Evolutionary conservation across 1,140 invertebrate genomes (phyloP), one percentile per base, ranked within the genome.

Genomic region (Andricus grossulariae): DNA sequence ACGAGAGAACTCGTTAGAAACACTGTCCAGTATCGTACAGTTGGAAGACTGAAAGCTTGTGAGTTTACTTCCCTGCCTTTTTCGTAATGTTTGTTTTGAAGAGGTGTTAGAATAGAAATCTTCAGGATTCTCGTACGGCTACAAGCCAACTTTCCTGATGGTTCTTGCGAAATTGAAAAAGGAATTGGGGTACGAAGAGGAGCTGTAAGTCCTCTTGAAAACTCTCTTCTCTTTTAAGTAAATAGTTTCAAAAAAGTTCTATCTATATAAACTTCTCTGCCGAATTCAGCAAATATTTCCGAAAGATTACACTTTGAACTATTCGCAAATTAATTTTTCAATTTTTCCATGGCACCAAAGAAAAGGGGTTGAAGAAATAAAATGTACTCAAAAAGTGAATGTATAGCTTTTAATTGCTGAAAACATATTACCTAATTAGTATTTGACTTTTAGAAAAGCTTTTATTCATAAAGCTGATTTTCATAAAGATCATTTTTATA

Each of bases 51-150:
- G 55, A 57, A 66, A 66, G 60, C 60, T 66, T 66, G 39, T 21
- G 60, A 66, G 60, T 66, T 66, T 66, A 66, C 60, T 66, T 66
- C 60, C 13, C 25, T 66, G 60, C 60, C 60, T 66, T 66, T 66
- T 66, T 66, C 60, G 60, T 66, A 66, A 66, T 66, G 60, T 66
- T 66, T 66, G 25, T 66, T 66, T 66, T 66, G 60, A 66, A 66
- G 60, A 66, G 60, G 60, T 66, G 60, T 66, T 66, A 66, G 60
- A 66, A 66, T 66, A 66, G 60, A 66, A 66, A 66, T 66, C 60
- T 66, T 66, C 32, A 66, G 60, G 25, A 66, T 66, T 39, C 60
- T 66, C 25, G 25, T 15, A 66, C 21, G 60, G 45, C 25, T 66
- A 39, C 15, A 66, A 66, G 60, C 60, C 32, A 66, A 66, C 60